These are phyloP conservation scores for Nephrotoma guestfalica DNA, from an alignment of 2,888 invertebrate genomes.

Conservation along the genomic window DNA sequence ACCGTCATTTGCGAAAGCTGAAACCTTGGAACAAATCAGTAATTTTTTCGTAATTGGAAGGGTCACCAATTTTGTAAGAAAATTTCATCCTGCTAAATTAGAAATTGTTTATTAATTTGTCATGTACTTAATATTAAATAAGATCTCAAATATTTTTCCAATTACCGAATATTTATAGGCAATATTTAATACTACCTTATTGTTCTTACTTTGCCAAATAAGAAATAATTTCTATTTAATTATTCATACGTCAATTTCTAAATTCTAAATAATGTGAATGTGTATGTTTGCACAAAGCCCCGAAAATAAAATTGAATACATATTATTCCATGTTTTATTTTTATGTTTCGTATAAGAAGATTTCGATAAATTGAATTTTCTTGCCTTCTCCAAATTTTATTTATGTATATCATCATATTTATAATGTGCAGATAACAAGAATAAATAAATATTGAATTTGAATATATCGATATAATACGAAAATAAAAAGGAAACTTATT, in stretches of 20 bases:
- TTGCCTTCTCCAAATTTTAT: background rate
- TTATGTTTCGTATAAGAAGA: background rate
- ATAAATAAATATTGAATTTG: background rate
- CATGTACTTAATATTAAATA: background rate
- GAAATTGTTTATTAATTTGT: too few relatives aligned
- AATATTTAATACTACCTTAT: background rate
- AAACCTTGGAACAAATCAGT: too few relatives aligned
- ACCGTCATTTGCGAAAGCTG: too few relatives aligned
- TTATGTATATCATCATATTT: background rate
- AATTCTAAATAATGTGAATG: background rate
- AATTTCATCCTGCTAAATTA: too few relatives aligned
- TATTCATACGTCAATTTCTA: background rate
- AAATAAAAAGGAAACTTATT: background rate
- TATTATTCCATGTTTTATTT: background rate
- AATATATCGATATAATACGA: background rate
- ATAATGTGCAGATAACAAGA: background rate
- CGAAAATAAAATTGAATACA: background rate
- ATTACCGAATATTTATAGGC: background rate
- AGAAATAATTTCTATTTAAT: background rate
- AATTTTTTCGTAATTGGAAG: too few relatives aligned
- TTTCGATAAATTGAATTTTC: background rate
- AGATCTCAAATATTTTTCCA: background rate
- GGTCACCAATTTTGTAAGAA: too few relatives aligned
- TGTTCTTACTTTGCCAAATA: background rate
- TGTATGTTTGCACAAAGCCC: background rate